phyloP scores from a whole-genome alignment of 2,888 invertebrate species.

The Stenodema calcarata region DNA sequence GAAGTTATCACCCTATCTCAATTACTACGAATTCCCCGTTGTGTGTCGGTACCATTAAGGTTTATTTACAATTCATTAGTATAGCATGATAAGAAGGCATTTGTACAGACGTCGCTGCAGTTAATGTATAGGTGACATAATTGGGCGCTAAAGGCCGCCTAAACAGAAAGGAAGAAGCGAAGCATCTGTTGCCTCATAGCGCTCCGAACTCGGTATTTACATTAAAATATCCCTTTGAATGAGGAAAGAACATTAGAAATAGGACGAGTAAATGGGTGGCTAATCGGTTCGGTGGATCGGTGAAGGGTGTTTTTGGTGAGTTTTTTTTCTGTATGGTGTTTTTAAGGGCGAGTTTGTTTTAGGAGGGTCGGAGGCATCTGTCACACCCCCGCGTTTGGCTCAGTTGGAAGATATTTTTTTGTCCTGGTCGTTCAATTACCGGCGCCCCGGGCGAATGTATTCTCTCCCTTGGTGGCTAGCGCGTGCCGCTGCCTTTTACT shows the following conservation, averaged over 20 bases:
- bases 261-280: constrained; percentile 36
- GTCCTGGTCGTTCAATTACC: constrained; percentile 10
- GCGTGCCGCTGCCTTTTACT: constrained; percentile 17
- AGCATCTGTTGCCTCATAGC: constrained; percentile 14
- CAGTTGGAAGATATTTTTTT: neutral
- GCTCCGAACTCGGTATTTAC: neutral
- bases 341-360: neutral
- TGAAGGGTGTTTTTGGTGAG: neutral
- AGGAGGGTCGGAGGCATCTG: constrained; percentile 19
- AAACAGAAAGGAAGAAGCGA: neutral
- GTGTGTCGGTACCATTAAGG: neutral
- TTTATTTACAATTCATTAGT: constrained; percentile 5
- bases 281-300: constrained; percentile 29
- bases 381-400: neutral
- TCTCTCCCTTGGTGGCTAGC: constrained; percentile 16
- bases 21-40: neutral
- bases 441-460: constrained; percentile 1
- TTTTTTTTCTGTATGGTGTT: neutral
- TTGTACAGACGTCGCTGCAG: neutral
- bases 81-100: constrained; percentile 2
- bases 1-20: neutral
- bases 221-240: constrained; percentile 27
- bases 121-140: constrained; percentile 28
- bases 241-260: constrained; percentile 22
- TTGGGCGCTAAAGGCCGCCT: constrained; percentile 20